Evolutionary conservation across 2,113 vertebrate species (phyloP).

Genomic region (Cochlearius cochlearius): DNA sequence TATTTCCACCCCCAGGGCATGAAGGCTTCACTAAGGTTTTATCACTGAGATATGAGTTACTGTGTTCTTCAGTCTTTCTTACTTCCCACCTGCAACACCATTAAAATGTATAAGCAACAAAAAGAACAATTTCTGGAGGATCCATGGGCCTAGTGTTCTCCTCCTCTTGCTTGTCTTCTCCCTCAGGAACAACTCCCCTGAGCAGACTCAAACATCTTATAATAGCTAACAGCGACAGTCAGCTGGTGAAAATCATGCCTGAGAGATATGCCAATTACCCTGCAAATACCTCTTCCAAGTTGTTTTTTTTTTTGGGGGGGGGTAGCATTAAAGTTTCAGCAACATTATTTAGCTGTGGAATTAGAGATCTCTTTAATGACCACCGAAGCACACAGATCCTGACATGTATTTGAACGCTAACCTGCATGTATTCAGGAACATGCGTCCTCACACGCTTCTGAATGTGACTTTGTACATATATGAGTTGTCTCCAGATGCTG

Average conservation of each 20-base stretch:
- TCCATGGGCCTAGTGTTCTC: neutral
- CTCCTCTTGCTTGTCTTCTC: neutral
- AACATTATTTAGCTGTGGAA: neutral
- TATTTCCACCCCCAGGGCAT: neutral
- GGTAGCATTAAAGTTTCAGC: neutral
- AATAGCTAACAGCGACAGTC: neutral
- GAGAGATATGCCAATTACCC: neutral
- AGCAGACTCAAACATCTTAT: neutral
- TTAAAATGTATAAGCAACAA: neutral
- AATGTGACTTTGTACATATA: neutral
- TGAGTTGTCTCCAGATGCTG: neutral
- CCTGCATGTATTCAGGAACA: neutral
- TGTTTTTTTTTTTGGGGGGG: neutral
- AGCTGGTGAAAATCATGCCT: neutral
- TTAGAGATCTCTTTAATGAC: neutral
- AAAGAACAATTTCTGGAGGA: neutral
- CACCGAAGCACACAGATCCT: neutral
- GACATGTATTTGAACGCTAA: neutral
- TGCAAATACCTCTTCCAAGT: neutral
- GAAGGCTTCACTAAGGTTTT: neutral
- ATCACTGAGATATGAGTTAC: neutral
- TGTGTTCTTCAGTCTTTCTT: neutral
- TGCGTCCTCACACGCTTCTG: too few species aligned
- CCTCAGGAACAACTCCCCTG: neutral
- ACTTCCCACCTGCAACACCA: neutral